These are phyloP conservation scores for Diphyllodes magnificus DNA, from an alignment of 2,113 vertebrate genomes.

Conservation along the genomic window DNA sequence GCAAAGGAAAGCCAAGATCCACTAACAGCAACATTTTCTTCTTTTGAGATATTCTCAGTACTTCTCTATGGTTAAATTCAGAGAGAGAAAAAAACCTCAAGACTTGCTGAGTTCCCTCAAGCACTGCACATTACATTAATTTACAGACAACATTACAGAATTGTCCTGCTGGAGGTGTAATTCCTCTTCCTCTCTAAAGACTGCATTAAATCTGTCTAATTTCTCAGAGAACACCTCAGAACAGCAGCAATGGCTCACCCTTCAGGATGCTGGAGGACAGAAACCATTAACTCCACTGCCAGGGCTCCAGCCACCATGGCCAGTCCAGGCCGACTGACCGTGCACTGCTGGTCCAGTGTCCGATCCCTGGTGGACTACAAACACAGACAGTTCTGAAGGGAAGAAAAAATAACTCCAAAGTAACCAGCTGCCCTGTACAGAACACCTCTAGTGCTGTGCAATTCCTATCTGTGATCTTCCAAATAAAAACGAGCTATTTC, in stretches of 20 bases:
- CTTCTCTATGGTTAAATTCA: neutral
- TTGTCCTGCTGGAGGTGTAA: neutral
- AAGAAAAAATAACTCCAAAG: neutral
- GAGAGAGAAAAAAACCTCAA: neutral
- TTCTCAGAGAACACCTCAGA: neutral
- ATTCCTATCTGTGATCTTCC: neutral
- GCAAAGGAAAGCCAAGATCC: neutral
- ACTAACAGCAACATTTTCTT: neutral
- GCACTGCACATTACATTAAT: neutral
- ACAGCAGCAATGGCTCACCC: conserved; percentile 75
- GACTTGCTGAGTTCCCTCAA: neutral
- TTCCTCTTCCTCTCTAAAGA: neutral
- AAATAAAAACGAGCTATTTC: neutral
- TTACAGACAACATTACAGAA: neutral
- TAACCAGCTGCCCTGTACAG: neutral
- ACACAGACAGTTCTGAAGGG: neutral
- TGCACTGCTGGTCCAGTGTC: conserved; percentile 97
- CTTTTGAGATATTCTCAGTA: neutral
- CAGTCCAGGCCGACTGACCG: conserved; percentile 91
- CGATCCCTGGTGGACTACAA: conserved; percentile 91
- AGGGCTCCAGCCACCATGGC: conserved; percentile 94
- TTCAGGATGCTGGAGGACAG: conserved; percentile 93
- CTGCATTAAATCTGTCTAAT: neutral
- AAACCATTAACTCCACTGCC: conserved; percentile 95
- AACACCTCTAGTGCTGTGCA: neutral